phyloP scores from a whole-genome alignment of 2,797 vertebrate genomes.

The Sorex maritimensis region DNA sequence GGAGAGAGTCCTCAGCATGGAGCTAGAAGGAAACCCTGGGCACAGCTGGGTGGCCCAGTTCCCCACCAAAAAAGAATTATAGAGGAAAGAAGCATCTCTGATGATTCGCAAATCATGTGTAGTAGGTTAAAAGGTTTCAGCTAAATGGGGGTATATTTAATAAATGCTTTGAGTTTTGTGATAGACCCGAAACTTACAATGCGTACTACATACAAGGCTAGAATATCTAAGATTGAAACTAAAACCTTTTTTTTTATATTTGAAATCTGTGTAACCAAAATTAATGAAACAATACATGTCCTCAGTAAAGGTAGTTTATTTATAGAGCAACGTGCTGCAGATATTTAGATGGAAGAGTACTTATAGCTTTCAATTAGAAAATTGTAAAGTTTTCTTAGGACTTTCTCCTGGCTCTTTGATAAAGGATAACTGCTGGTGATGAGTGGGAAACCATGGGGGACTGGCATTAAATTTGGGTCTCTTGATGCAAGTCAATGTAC shows the following conservation, averaged over 20 bases:
- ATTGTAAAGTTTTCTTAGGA: background rate
- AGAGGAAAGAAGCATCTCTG: slow-evolving; percentile 9
- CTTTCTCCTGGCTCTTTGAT: background rate
- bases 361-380: background rate
- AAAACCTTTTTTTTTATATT: slow-evolving; percentile 3
- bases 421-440: no score
- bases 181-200: background rate
- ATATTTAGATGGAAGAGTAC: background rate
- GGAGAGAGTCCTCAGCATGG: no score
- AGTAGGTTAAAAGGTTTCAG: background rate
- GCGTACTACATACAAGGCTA: slow-evolving; percentile 24
- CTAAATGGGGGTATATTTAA: background rate
- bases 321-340: background rate
- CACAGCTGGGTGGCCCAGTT: no score
- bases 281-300: background rate
- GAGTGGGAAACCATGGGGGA: no score
- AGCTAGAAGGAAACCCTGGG: no score
- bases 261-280: background rate
- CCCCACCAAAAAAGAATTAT: background rate
- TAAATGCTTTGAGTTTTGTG: background rate
- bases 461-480: no score
- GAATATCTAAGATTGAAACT: background rate
- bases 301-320: background rate
- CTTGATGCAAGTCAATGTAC: no score
- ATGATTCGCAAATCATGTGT: background rate